Evolutionary conservation across 2,888 invertebrate species (phyloP), one percentile per base, ranked within the genome.

Genomic region (Athetis lepigone): DNA sequence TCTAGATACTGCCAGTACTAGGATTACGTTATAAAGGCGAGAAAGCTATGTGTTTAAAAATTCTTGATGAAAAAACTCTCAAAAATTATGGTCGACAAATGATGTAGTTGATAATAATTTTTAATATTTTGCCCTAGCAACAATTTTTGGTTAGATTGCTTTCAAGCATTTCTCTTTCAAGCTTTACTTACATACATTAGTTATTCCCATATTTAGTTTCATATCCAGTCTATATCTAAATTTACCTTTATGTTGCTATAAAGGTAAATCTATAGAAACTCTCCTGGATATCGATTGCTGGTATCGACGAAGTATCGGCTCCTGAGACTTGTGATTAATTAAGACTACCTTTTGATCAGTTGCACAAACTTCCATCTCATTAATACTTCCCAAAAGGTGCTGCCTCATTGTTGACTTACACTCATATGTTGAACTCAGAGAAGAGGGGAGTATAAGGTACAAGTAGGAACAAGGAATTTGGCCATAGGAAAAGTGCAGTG

Each of bases 301-400:
- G 2, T 36, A 29, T 42, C 36, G 27, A n/a, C 40, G 4, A 29
- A 29, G 19, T 47, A 36, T 33, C 9, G 11, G 21, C 27, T 37
- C 13, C 39, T 18, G 19, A 16, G 13, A 23, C 21, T 39, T 18
- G 18, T 56, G 8, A 39, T 40, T 45, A 57, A 58, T 51, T 51
- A 40, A 33, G 2, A 50, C 16, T 23, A 7, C 27, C 21, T 46
- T 25, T 36, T 46, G 27, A 40, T 33, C 16, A 45, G 6, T 45
- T 21, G 8, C 25, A 27, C 8, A 21, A n/a, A 18, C 40, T 40
- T 33, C 6, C 1, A 7, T n/a, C 25, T 33, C 19, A 39, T 51
- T 40, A 37, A 6, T 18, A 11, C 27, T 39, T 13, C 19, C 40
- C 21, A 7, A 21, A 8, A 1, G 33, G 16, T 8, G 19, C 16